Conservation (phyloP, 2,113 vertebrate genomes). For the Macrotus californicus region DNA sequence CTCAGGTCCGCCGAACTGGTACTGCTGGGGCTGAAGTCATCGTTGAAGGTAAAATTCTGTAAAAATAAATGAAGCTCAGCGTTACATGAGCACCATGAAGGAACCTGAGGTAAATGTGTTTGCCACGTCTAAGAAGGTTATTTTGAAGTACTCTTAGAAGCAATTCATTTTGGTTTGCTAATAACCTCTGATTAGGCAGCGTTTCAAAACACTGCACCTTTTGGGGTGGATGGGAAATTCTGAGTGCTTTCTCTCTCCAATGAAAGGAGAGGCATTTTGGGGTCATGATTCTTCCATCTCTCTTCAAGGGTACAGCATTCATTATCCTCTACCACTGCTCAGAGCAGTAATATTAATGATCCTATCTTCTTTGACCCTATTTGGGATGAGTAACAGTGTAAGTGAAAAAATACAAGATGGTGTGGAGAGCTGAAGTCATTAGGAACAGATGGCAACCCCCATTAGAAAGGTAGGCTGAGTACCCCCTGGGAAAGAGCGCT, state of each 20-base stretch:
- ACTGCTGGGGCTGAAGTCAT: constrained; percentile 94
- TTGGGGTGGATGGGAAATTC: not conserved
- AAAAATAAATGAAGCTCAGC: constrained; percentile 54
- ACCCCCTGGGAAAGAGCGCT: constrained; percentile 33
- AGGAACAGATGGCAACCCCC: constrained; percentile 65
- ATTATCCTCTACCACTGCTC: constrained; percentile 60
- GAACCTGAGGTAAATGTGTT: not conserved
- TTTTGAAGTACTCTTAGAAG: not conserved
- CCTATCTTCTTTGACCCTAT: constrained; percentile 54
- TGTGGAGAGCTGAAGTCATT: constrained; percentile 64
- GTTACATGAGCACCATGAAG: constrained; percentile 25
- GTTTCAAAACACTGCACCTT: not conserved
- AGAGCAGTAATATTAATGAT: constrained; percentile 50
- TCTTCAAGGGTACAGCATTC: constrained; percentile 63
- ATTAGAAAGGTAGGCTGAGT: constrained; percentile 54
- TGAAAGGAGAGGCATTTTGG: not conserved
- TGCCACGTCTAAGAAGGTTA: not conserved
- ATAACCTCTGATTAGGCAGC: not conserved
- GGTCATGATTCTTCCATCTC: constrained; percentile 36
- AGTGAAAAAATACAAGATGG: constrained; percentile 67
- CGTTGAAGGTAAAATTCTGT: constrained; percentile 86
- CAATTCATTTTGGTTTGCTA: not conserved
- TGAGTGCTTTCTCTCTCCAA: constrained; percentile 3
- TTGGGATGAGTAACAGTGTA: constrained; percentile 50
- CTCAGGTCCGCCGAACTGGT: constrained; percentile 93